A percentile compares a stretch with the other conserved stretches of the same genome.
These are phyloP conservation scores for Protobothrops mucrosquamatus DNA, from an alignment of 2,113 vertebrate species.

Conservation along the genomic window DNA sequence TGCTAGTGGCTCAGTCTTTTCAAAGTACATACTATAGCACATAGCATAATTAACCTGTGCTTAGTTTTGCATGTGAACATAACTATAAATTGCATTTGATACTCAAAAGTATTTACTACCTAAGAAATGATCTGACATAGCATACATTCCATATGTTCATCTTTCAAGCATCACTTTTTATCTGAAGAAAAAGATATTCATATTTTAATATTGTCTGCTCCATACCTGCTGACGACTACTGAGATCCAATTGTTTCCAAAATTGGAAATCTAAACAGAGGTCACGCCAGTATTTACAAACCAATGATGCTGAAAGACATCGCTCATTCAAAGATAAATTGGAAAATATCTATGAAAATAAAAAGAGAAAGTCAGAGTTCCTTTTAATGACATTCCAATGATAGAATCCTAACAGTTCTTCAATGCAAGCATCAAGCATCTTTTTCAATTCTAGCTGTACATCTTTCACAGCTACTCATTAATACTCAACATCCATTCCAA, in stretches of 20 bases:
- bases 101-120: background rate
- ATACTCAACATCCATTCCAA: background rate
- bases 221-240: slow-evolving; percentile 95
- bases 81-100: background rate
- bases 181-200: background rate
- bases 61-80: background rate
- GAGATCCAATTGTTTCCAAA: slow-evolving; percentile 98
- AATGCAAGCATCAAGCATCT: background rate
- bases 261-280: slow-evolving; percentile 97
- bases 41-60: background rate
- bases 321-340: slow-evolving; percentile 92
- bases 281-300: slow-evolving; percentile 99
- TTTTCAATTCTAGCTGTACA: background rate
- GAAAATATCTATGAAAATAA: slow-evolving; percentile 86
- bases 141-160: background rate
- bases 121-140: background rate
- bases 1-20: background rate
- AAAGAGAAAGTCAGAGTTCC: background rate
- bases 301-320: slow-evolving; percentile 91
- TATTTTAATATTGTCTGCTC: slow-evolving; percentile 23
- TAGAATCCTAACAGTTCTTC: background rate
- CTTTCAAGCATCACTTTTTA: background rate
- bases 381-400: background rate
- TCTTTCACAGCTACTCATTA: background rate
- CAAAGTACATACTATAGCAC: background rate